Percentiles rank a stretch among this genome's conserved stretches.
These are phyloP conservation scores for Aplocera efformata DNA, from an alignment of 2,888 invertebrate genomes.

Conservation along the genomic window DNA sequence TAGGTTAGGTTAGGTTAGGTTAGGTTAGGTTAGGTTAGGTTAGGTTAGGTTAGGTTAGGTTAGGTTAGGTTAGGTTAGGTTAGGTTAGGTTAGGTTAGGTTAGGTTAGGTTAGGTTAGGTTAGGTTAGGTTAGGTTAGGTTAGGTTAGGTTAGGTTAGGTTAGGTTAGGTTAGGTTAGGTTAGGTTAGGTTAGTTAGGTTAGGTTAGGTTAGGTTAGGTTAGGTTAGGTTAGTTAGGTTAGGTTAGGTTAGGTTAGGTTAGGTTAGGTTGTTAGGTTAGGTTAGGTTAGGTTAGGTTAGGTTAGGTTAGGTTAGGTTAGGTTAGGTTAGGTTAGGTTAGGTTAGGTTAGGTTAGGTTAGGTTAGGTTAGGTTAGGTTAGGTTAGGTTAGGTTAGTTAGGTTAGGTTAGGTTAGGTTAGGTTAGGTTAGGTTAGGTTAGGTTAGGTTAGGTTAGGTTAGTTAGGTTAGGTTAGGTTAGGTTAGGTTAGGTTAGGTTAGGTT, in stretches of 20 bases:
- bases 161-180: conserved; percentile 27
- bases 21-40: conserved; percentile 21
- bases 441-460: conserved; percentile 21
- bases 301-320: conserved; percentile 23
- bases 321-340: conserved; percentile 24
- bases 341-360: conserved; percentile 25
- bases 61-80: conserved; percentile 17
- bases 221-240: conserved; percentile 25
- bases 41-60: conserved; percentile 19
- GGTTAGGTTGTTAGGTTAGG: conserved; percentile 22
- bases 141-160: conserved; percentile 18
- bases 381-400: conserved; percentile 12
- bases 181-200: conserved; percentile 31
- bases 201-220: conserved; percentile 29
- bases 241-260: conserved; percentile 27
- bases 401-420: conserved; percentile 23
- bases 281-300: conserved; percentile 21
- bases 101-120: conserved; percentile 22
- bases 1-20: conserved; percentile 22
- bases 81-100: conserved; percentile 24
- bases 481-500: conserved; percentile 26
- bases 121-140: conserved; percentile 24
- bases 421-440: conserved; percentile 23
- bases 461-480: conserved; percentile 27
- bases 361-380: conserved; percentile 25